These are phyloP conservation scores for Andrena haemorrhoa DNA, from an alignment of 2,888 invertebrate species.

Conservation along the genomic window DNA sequence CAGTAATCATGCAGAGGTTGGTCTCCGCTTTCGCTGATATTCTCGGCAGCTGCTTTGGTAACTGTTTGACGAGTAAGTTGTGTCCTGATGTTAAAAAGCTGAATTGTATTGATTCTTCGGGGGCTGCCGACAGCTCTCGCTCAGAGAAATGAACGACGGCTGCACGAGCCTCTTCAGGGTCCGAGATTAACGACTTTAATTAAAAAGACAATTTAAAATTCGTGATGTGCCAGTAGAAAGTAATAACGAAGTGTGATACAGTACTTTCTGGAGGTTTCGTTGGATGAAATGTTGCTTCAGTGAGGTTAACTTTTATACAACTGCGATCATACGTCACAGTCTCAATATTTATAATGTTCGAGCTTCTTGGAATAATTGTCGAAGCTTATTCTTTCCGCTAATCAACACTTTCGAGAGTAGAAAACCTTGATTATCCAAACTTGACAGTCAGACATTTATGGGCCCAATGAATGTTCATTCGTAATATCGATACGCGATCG, in stretches of 20 bases:
- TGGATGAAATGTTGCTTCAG: background rate
- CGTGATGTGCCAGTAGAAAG: background rate
- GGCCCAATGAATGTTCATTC: background rate
- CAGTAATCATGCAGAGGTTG: background rate
- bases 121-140: too few relatives aligned
- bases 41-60: background rate
- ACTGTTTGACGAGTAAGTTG: background rate
- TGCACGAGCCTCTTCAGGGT: too few relatives aligned
- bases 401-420: background rate
- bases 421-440: background rate
- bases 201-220: too few relatives aligned
- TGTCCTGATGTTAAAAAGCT: too few relatives aligned
- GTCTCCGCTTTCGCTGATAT: background rate
- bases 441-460: conserved; percentile 7
- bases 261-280: background rate
- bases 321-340: background rate
- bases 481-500: conserved; percentile 25
- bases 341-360: background rate
- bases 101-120: too few relatives aligned
- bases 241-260: background rate
- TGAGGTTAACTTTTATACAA: conserved; percentile 32
- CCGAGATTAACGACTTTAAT: too few relatives aligned
- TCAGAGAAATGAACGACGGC: too few relatives aligned
- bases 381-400: background rate
- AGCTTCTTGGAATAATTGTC: background rate